Conservation (phyloP, 2,888 invertebrate genomes). For the Platycnemis pennipes region DNA sequence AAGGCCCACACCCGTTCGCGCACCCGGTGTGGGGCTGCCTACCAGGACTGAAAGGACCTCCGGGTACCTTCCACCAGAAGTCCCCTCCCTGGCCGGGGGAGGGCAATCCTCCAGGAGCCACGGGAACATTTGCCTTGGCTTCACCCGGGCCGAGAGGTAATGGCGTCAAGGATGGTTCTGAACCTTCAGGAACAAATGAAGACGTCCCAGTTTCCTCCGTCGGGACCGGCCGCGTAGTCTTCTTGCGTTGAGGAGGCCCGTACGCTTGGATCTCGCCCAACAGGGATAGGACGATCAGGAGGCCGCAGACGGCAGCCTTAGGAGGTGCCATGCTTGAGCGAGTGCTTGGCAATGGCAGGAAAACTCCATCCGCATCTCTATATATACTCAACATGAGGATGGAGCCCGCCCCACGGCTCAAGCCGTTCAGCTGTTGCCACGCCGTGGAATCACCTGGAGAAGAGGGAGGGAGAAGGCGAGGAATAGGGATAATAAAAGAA, state of each 20-base stretch:
- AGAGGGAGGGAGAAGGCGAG: not conserved
- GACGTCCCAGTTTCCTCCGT: not conserved
- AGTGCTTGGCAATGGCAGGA: constrained; percentile 38
- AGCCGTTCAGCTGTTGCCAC: constrained; percentile 32
- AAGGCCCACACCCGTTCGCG: constrained; percentile 1
- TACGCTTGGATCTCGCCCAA: constrained; percentile 38
- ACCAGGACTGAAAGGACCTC: constrained; percentile 82
- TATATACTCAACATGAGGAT: not conserved
- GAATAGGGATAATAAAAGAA: constrained; percentile 4
- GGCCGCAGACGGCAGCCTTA: constrained; percentile 36
- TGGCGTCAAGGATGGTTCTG: not conserved
- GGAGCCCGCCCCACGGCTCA: constrained; percentile 43
- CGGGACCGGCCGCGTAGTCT: not conserved
- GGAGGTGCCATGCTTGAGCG: constrained; percentile 12
- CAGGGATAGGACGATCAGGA: constrained; percentile 39
- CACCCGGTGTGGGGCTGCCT: constrained; percentile 71
- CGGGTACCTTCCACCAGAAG: constrained; percentile 84
- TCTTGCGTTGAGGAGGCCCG: constrained; percentile 49
- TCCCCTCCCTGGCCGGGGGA: constrained; percentile 77
- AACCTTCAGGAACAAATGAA: not conserved
- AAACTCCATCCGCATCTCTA: constrained; percentile 1
- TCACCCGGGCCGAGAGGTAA: constrained; percentile 17
- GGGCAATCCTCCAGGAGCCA: constrained; percentile 69
- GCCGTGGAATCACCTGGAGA: constrained; percentile 4
- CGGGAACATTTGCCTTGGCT: not conserved